These are phyloP conservation scores for Porphyrio hochstetteri DNA, from an alignment of 2,113 vertebrate genomes.

Conservation along the genomic window DNA sequence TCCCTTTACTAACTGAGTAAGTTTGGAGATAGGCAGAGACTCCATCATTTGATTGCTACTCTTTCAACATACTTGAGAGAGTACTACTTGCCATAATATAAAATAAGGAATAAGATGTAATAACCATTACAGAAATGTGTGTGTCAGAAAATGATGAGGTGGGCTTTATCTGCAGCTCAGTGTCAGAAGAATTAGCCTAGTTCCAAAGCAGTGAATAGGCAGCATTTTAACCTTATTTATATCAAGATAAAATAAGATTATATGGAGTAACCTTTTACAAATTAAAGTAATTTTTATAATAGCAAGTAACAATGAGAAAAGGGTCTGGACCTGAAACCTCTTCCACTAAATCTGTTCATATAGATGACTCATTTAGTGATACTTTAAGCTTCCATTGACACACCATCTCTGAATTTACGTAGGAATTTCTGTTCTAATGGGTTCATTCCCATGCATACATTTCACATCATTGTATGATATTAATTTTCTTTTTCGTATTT, in stretches of 20 bases:
- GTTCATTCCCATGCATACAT: background rate
- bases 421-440: background rate
- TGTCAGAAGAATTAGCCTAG: background rate
- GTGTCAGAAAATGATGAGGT: background rate
- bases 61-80: background rate
- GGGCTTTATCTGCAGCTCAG: background rate
- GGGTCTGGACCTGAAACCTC: background rate
- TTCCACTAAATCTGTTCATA: background rate
- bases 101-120: background rate
- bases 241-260: background rate
- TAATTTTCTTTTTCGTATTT: background rate
- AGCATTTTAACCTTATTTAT: background rate
- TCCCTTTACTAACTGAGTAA: background rate
- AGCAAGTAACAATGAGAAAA: background rate
- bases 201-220: background rate
- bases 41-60: background rate
- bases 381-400: background rate
- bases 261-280: background rate
- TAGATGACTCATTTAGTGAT: background rate
- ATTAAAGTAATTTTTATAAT: background rate
- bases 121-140: background rate
- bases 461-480: background rate
- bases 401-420: background rate
- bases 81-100: background rate
- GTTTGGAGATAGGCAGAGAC: background rate